Conservation (phyloP, 2,888 invertebrate genomes). For the Phoenoteleia sp. region DNA sequence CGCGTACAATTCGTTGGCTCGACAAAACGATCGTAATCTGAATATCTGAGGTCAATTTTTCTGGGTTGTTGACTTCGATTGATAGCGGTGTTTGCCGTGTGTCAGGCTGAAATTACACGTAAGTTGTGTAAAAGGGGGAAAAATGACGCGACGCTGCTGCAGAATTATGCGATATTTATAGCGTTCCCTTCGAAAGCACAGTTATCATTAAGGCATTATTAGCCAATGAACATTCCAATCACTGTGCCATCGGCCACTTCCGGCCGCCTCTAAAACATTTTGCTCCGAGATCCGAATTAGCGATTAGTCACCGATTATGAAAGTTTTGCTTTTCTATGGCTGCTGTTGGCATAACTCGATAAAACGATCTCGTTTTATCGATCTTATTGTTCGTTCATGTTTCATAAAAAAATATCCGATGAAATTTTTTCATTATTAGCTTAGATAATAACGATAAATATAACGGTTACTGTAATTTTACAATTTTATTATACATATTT, state of each 20-base stretch:
- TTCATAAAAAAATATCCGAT: too few relatives aligned
- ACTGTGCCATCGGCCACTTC: slow-evolving; percentile 9
- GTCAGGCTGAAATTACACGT: slow-evolving; percentile 17
- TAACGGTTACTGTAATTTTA: too few relatives aligned
- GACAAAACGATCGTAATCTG: slow-evolving; percentile 42
- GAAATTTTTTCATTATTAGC: too few relatives aligned
- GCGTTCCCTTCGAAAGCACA: slow-evolving; percentile 35
- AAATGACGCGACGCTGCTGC: not conserved
- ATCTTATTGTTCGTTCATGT: too few relatives aligned
- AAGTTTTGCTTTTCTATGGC: slow-evolving; percentile 8
- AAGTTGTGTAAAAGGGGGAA: not conserved
- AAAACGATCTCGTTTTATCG: too few relatives aligned
- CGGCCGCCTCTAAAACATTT: slow-evolving; percentile 20
- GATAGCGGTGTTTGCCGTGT: slow-evolving; percentile 37
- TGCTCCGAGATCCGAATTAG: not conserved
- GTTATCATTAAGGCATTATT: slow-evolving; percentile 59
- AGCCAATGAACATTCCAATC: slow-evolving; percentile 54
- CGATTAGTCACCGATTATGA: not conserved
- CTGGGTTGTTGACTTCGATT: slow-evolving; percentile 34
- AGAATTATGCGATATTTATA: slow-evolving; percentile 10
- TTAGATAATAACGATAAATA: too few relatives aligned
- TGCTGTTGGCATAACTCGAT: too few relatives aligned
- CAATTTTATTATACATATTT: too few relatives aligned
- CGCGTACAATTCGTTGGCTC: slow-evolving; percentile 24
- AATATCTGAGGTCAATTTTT: slow-evolving; percentile 47